These are phyloP conservation scores for Hesperophylax magnus DNA, from an alignment of 1,140 invertebrate species.

Conservation along the genomic window DNA sequence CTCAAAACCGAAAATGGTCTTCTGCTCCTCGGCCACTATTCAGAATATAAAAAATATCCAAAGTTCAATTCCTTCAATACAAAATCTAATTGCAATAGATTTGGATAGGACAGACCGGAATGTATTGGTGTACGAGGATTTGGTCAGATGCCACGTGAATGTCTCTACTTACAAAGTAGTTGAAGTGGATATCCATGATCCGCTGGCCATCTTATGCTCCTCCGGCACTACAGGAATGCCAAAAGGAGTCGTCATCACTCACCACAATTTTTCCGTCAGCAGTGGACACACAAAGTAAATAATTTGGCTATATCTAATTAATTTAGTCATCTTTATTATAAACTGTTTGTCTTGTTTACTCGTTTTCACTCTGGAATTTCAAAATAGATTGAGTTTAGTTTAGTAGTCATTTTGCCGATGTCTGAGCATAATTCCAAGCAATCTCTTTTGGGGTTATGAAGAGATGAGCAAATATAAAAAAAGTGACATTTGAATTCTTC, in stretches of 20 bases:
- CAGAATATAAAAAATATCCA: constrained; percentile 40
- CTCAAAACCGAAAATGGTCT: constrained; percentile 78
- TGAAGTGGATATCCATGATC: constrained; percentile 64
- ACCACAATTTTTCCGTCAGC: constrained; percentile 71
- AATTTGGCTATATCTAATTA: background rate
- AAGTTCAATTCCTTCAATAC: constrained; percentile 25
- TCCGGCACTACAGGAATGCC: constrained; percentile 79
- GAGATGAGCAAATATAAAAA: too few species aligned
- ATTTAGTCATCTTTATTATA: too few species aligned
- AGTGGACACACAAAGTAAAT: constrained; percentile 68
- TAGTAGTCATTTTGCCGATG: too few species aligned
- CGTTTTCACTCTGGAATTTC: too few species aligned
- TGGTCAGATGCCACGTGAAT: constrained; percentile 24
- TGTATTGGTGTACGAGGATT: constrained; percentile 35
- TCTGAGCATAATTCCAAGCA: too few species aligned
- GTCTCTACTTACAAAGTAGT: constrained; percentile 61
- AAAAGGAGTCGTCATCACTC: constrained; percentile 89
- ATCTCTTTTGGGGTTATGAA: too few species aligned
- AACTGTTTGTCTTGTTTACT: too few species aligned
- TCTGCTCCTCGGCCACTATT: constrained; percentile 74
- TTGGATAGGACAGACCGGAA: constrained; percentile 34
- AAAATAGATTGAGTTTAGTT: too few species aligned
- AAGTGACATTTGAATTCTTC: too few species aligned
- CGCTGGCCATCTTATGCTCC: constrained; percentile 65
- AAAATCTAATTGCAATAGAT: constrained; percentile 42